A percentile compares a stretch with the other conserved stretches of the same genome.
Conservation (phyloP, 2,888 invertebrate genomes). For the Byasa hedistus region DNA sequence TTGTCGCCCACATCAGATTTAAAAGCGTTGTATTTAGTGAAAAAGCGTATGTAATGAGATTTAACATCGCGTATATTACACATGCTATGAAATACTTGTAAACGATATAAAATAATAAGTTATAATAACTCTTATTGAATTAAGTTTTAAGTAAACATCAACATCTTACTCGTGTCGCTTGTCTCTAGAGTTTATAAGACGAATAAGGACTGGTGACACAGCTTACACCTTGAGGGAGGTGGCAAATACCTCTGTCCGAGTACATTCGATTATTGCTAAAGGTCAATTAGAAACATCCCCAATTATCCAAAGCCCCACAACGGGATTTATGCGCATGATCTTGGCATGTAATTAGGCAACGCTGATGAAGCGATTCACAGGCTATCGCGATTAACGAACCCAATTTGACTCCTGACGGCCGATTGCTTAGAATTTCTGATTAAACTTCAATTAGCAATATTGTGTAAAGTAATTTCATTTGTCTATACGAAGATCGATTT, state of each 20-base stretch:
- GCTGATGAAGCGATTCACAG: slow-evolving; percentile 24
- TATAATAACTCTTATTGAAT: no score
- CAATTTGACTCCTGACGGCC: slow-evolving; percentile 22
- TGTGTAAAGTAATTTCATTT: not conserved
- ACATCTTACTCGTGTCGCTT: no score
- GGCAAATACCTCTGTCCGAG: not conserved
- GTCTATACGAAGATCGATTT: not conserved
- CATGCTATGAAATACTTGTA: no score
- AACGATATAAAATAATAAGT: no score
- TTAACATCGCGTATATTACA: no score
- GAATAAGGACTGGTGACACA: not conserved
- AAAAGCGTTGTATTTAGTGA: no score
- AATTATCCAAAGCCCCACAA: slow-evolving; percentile 12
- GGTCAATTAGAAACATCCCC: slow-evolving; percentile 12
- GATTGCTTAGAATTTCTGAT: slow-evolving; percentile 25
- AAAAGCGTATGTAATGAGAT: no score
- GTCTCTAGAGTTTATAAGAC: no score
- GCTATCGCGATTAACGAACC: slow-evolving; percentile 25
- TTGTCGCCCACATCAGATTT: no score
- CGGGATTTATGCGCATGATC: slow-evolving; percentile 27
- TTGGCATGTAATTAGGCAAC: slow-evolving; percentile 32
- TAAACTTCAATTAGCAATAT: slow-evolving; percentile 22
- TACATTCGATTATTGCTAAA: not conserved
- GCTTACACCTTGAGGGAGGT: not conserved
- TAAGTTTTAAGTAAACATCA: no score